Evolutionary conservation across 1,140 invertebrate species (phyloP).

Genomic region (Drosophila prosaltans): DNA sequence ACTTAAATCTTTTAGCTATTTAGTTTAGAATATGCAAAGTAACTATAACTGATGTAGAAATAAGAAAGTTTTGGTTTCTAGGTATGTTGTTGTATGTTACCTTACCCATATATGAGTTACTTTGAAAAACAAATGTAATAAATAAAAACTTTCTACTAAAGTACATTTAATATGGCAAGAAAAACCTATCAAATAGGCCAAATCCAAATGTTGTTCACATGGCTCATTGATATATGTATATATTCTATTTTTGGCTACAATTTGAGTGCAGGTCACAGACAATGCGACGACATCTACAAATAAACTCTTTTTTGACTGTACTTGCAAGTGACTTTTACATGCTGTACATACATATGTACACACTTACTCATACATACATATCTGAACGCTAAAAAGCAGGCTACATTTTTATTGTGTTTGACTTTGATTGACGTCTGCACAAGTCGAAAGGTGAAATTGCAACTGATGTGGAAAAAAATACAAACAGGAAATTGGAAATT

Average conservation of each 20-base stretch:
- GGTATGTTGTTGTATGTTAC: no score
- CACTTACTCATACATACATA: not conserved
- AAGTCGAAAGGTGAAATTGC: not conserved
- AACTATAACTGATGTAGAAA: no score
- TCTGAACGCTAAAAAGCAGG: not conserved
- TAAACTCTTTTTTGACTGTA: not conserved
- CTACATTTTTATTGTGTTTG: not conserved
- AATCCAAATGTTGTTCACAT: constrained; percentile 36
- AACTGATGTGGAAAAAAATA: not conserved
- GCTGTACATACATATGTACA: not conserved
- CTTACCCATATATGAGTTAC: no score
- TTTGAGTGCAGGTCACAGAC: constrained; percentile 9
- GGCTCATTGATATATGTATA: constrained; percentile 6
- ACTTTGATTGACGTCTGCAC: constrained; percentile 2
- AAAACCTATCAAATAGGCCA: constrained; percentile 27
- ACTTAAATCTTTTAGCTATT: no score
- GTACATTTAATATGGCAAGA: not conserved
- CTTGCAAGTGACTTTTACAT: not conserved
- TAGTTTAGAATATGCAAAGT: no score
- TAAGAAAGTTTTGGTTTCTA: no score
- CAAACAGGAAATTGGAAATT: constrained; percentile 9
- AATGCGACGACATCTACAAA: constrained; percentile 1
- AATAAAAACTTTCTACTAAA: not conserved
- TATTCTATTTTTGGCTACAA: constrained; percentile 5
- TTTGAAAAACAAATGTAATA: not conserved